A percentile compares a stretch with the other conserved stretches of the same genome.
phyloP scores from a whole-genome alignment of 2,113 vertebrate species.

The Rhea pennata region DNA sequence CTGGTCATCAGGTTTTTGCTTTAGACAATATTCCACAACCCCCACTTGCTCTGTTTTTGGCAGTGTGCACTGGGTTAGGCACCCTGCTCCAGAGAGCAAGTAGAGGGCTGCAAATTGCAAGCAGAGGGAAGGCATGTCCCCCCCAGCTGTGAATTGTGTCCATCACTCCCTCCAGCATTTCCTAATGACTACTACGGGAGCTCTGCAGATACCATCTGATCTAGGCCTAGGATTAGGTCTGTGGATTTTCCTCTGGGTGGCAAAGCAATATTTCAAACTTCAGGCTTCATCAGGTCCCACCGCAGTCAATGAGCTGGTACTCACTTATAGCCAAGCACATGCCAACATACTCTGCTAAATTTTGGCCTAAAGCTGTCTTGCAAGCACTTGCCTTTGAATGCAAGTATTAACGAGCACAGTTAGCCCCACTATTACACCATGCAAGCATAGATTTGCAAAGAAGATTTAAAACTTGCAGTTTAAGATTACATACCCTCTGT shows the following conservation, averaged over 20 bases:
- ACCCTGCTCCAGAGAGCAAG: neutral
- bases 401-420: accelerated
- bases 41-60: neutral
- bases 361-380: neutral
- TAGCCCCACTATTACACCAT: neutral
- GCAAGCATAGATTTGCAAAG: neutral
- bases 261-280: neutral
- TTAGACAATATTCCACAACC: neutral
- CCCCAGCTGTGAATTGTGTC: accelerated
- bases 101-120: neutral
- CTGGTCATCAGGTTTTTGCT: neutral
- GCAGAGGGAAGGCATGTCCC: neutral
- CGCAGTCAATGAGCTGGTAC: neutral
- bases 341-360: neutral
- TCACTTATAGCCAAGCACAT: neutral
- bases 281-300: neutral
- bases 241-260: neutral
- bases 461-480: neutral
- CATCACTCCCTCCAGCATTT: accelerated
- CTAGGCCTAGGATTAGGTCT: neutral
- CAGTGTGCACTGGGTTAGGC: neutral
- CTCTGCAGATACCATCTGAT: neutral
- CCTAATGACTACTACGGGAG: accelerated
- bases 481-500: neutral
- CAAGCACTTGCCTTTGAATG: neutral